Evolutionary conservation across 2,113 vertebrate species (phyloP).

Genomic region (Tetraodon nigroviridis): DNA sequence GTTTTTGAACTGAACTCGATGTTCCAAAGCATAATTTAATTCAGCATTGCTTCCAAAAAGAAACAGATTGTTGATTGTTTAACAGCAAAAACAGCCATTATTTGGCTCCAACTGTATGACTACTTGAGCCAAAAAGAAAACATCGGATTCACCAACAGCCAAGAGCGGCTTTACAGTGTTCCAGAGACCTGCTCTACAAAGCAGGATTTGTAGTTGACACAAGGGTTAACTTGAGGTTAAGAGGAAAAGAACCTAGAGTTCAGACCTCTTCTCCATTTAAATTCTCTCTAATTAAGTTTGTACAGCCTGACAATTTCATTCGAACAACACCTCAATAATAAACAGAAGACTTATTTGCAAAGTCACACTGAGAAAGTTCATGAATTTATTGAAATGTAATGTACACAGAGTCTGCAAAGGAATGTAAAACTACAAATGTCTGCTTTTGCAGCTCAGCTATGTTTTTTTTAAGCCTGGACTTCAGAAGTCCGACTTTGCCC

Average conservation of each 20-base stretch:
- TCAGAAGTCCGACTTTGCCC: not conserved
- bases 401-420: no score
- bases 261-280: no score
- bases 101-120: not conserved
- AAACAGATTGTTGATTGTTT: slow-evolving; percentile 19
- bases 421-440: no score
- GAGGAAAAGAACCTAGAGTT: no score
- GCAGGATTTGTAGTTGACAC: not conserved
- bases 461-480: not conserved
- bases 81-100: slow-evolving; percentile 15
- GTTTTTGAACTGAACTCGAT: slow-evolving; percentile 44
- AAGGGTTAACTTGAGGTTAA: not conserved
- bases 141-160: slow-evolving; percentile 2
- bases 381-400: no score
- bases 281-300: no score
- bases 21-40: slow-evolving; percentile 51
- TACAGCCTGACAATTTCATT: no score
- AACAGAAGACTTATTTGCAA: no score
- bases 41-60: slow-evolving; percentile 20
- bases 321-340: no score
- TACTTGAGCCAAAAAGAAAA: slow-evolving; percentile 6
- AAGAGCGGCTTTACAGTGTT: not conserved
- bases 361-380: no score
- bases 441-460: not conserved
- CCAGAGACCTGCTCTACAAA: not conserved